phyloP scores from a whole-genome alignment of 2,113 vertebrate genomes.

The Chascanopsetta lugubris region DNA sequence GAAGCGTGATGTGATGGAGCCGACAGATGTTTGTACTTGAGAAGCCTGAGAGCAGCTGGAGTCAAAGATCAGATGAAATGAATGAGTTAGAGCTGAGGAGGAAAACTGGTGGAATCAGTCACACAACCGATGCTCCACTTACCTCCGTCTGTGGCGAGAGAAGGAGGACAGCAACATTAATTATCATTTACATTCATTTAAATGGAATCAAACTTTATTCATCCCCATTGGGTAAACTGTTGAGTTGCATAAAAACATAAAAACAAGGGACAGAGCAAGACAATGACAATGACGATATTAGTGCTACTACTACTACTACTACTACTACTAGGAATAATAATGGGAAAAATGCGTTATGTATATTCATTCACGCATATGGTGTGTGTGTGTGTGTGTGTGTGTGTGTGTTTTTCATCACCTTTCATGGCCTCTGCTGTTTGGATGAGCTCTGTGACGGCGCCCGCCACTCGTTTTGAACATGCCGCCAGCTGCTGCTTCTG shows the following conservation, averaged over 20 bases:
- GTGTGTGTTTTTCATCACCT: slow-evolving; percentile 75
- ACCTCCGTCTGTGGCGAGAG: slow-evolving; percentile 83
- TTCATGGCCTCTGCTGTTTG: slow-evolving; percentile 98
- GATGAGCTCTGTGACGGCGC: slow-evolving; percentile 96
- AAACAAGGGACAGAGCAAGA: too few species aligned
- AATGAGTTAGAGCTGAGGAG: slow-evolving; percentile 41
- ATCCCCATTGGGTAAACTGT: too few species aligned
- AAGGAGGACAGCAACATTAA: slow-evolving; percentile 73
- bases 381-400: not conserved
- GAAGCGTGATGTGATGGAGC: slow-evolving; percentile 43
- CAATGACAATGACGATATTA: too few species aligned
- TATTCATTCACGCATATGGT: too few species aligned
- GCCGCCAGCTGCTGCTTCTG: slow-evolving; percentile 90
- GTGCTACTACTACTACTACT: too few species aligned
- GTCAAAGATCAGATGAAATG: slow-evolving; percentile 43
- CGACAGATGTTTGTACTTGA: slow-evolving; percentile 2
- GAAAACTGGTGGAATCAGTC: slow-evolving; percentile 50
- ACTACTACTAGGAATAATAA: not conserved
- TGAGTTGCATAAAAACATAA: too few species aligned
- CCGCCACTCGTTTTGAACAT: slow-evolving; percentile 91
- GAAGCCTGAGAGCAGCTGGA: slow-evolving; percentile 41
- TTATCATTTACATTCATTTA: too few species aligned
- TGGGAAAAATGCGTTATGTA: slow-evolving; percentile 5
- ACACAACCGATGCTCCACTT: slow-evolving; percentile 70
- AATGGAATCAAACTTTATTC: too few species aligned